Percentiles rank a stretch among this genome's conserved stretches.
Evolutionary conservation across 2,797 vertebrate species (phyloP).

Genomic region (Gadopsis marmoratus): DNA sequence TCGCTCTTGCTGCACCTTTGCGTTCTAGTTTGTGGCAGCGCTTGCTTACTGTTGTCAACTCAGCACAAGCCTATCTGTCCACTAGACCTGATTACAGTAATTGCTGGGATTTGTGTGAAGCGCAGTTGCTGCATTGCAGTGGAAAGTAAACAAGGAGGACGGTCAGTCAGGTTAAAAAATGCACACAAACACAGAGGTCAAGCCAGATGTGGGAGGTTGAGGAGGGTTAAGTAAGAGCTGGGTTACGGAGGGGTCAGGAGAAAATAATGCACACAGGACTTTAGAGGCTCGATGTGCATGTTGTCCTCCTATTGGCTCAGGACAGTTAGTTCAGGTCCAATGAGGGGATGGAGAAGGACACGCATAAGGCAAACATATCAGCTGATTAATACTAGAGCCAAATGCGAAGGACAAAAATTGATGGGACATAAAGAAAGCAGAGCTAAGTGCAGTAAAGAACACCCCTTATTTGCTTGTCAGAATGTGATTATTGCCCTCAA

Average conservation of each 20-base stretch:
- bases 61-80: constrained; percentile 36
- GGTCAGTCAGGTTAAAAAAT: constrained; percentile 24
- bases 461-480: background rate
- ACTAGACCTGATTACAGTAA: constrained; percentile 40
- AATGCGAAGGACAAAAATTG: constrained; percentile 13
- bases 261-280: constrained; percentile 20
- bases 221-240: constrained; percentile 3
- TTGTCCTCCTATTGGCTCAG: constrained; percentile 65
- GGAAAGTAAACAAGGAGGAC: constrained; percentile 38
- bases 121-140: background rate
- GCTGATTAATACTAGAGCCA: constrained; percentile 13
- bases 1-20: background rate
- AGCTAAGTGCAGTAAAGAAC: background rate
- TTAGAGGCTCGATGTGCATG: constrained; percentile 48
- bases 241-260: background rate
- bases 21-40: background rate
- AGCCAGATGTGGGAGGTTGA: constrained; percentile 16
- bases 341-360: constrained; percentile 59
- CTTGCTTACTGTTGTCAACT: constrained; percentile 32
- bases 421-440: constrained; percentile 1
- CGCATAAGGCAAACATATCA: constrained; percentile 67
- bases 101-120: constrained; percentile 38
- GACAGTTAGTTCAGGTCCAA: constrained; percentile 52
- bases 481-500: background rate
- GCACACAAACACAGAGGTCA: constrained; percentile 34